Percentiles rank a stretch among this genome's conserved stretches.
phyloP scores from a whole-genome alignment of 2,797 vertebrate genomes.

The Molossus alvarezi region DNA sequence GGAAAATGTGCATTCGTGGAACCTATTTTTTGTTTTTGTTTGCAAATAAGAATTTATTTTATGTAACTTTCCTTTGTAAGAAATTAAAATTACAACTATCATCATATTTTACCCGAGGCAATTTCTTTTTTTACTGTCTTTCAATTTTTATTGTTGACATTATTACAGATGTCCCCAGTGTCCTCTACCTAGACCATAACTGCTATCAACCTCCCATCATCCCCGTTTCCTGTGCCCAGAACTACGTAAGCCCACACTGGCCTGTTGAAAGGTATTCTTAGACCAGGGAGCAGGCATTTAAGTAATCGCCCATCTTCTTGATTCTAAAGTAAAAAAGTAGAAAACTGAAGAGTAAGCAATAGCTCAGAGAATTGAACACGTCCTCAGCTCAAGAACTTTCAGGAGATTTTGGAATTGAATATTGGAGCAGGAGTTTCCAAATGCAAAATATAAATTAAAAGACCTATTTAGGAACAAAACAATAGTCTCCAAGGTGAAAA shows the following conservation, averaged over 20 bases:
- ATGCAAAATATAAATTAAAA: slow-evolving; percentile 47
- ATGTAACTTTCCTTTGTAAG: slow-evolving; percentile 48
- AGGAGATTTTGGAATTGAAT: not conserved
- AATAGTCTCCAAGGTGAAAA: not conserved
- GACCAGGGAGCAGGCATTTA: not conserved
- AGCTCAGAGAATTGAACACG: not conserved
- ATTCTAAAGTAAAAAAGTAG: not conserved
- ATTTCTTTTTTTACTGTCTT: not conserved
- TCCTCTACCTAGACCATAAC: not conserved
- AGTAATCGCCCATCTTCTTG: not conserved
- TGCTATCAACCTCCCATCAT: slow-evolving; percentile 35
- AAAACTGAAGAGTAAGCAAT: not conserved
- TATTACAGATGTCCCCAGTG: not conserved
- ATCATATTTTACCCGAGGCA: not conserved
- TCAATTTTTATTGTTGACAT: not conserved
- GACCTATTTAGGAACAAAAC: not conserved
- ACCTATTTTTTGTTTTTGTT: slow-evolving; percentile 28
- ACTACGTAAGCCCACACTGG: not conserved
- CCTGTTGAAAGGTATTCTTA: not conserved
- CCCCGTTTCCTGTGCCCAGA: not conserved
- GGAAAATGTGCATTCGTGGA: not conserved
- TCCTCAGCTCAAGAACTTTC: not conserved
- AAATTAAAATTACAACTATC: slow-evolving; percentile 23
- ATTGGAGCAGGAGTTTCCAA: not conserved
- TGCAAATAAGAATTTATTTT: slow-evolving; percentile 47